Base-by-base conservation (phyloP, 1,140 invertebrate species). In the Ditylenchus dipsaci region DNA sequence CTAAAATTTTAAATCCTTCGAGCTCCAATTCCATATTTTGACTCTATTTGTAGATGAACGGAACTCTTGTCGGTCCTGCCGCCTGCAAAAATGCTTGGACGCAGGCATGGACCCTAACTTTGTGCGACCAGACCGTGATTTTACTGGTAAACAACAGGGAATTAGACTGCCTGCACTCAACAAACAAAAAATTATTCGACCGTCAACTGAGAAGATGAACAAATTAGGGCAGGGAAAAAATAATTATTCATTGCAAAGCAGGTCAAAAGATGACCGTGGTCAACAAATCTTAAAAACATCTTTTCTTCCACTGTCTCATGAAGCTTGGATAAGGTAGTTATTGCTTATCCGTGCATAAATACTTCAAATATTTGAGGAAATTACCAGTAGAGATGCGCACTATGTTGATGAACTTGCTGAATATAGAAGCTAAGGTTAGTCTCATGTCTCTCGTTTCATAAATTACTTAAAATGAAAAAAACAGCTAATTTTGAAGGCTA, bases 351-450 rank as follows among this genome's bases (percentile, higher is more conserved):
- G 33, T 38, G 3, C 3, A 38, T 38, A 38, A 38, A 38, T n/a
- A 38, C 33, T 38, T 38, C 33, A 38, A 38, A 38, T 3, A 11
- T 38, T 38, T 38, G 33, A 38, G 33, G 33, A 30, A 61, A 56
- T 66, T 81, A 60, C 73, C 81, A 13, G 79, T 81, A 13, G 81
- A 81, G 56, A 79, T 81, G 73, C 61, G 78, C 26, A 81, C 81
- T 19, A 81, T 81, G 45, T 42, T 81, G 0, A 81, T 81, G 79
- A 83, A 60, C 58, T 60, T 81, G 38, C 58, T 75, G 43, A 81
- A 81, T 63, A 81, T 83, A 27, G 79, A 81, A 63, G 70, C 74
- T 5, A 83, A 81, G 53, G 79, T 80, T 49, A 19, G n/a, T 19
- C 15, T 8, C 27, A 59, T 26, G n/a, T 19, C 15, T 8, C 27